Conservation (phyloP, 2,797 vertebrate species). For the Poeciliopsis gracilis region DNA sequence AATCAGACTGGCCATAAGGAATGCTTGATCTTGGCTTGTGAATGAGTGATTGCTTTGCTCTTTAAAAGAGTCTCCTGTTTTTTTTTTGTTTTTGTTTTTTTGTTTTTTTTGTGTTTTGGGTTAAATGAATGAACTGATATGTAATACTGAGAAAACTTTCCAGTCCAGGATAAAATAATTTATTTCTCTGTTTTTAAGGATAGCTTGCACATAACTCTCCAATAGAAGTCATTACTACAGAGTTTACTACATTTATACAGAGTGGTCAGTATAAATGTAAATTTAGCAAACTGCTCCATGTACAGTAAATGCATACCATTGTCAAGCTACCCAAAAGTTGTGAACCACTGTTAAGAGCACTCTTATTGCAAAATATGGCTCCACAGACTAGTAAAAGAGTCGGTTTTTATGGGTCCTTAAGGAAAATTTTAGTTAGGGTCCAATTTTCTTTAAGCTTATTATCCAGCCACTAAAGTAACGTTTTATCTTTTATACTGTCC, state of each 20-base stretch:
- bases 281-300: background rate
- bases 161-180: background rate
- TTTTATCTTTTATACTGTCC: background rate
- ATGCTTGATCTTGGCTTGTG: conserved; percentile 14
- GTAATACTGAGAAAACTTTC: background rate
- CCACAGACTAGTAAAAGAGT: background rate
- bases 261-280: background rate
- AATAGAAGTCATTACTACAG: background rate
- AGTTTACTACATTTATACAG: too few relatives aligned
- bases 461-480: background rate
- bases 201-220: background rate
- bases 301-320: background rate
- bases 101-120: background rate
- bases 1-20: conserved; percentile 27
- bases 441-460: background rate
- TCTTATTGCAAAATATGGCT: background rate
- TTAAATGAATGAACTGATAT: background rate
- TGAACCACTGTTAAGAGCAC: background rate
- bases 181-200: background rate
- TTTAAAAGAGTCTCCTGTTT: conserved; percentile 3
- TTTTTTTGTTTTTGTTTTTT: conserved; percentile 3
- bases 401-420: background rate
- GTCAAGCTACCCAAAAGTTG: background rate
- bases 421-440: background rate
- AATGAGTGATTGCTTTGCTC: conserved; percentile 18